phyloP scores from a whole-genome alignment of 2,797 vertebrate genomes.

The Serranus cabrilla region DNA sequence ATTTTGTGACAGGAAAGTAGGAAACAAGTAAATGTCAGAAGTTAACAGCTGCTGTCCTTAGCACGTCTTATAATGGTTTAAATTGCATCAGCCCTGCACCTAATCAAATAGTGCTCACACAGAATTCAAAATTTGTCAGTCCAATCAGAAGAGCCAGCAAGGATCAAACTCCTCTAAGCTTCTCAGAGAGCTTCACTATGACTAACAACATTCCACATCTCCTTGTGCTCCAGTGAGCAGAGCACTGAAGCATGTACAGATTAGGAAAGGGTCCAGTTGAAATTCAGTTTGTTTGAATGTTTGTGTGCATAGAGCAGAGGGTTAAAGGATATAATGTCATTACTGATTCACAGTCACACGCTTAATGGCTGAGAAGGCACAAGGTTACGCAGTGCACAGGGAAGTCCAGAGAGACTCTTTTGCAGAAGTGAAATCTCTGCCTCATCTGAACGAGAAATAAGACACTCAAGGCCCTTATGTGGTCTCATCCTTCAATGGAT shows the following conservation, averaged over 20 bases:
- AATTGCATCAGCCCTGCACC: constrained; percentile 28
- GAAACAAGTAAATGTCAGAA: constrained; percentile 14
- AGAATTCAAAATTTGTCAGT: constrained; percentile 62
- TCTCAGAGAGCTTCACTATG: constrained; percentile 72
- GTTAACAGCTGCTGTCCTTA: constrained; percentile 31
- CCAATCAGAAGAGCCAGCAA: constrained; percentile 63
- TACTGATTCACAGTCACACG: constrained; percentile 85
- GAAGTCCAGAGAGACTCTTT: constrained; percentile 56
- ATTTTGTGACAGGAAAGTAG: background rate
- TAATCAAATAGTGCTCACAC: constrained; percentile 44
- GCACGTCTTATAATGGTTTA: constrained; percentile 20
- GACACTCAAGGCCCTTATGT: constrained; percentile 50
- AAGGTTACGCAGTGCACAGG: constrained; percentile 75
- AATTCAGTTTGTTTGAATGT: constrained; percentile 74
- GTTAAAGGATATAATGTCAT: constrained; percentile 85
- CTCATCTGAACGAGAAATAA: constrained; percentile 58
- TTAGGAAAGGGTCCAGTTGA: constrained; percentile 67
- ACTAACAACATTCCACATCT: constrained; percentile 81
- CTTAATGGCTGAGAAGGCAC: constrained; percentile 84
- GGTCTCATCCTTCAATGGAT: constrained; percentile 68
- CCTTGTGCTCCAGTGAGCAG: constrained; percentile 72
- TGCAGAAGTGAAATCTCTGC: constrained; percentile 50
- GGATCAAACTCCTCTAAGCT: constrained; percentile 71
- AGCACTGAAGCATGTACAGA: constrained; percentile 69
- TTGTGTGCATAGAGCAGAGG: constrained; percentile 66